Conservation (phyloP, 2,113 vertebrate species). For the Paramormyrops kingsleyae region DNA sequence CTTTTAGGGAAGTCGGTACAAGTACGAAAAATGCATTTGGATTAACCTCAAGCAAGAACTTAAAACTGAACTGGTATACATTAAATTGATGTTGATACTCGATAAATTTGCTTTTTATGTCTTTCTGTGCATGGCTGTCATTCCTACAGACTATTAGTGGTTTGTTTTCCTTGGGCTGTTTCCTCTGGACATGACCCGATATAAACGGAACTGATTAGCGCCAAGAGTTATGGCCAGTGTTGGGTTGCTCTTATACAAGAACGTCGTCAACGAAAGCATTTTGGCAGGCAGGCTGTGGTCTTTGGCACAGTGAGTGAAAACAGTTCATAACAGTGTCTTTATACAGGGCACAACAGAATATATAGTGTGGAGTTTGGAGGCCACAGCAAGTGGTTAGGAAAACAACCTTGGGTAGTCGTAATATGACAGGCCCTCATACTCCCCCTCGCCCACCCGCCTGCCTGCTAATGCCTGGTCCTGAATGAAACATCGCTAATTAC, state of each 20-base stretch:
- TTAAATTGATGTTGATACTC: background rate
- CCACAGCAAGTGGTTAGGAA: conserved; percentile 63
- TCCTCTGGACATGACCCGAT: conserved; percentile 42
- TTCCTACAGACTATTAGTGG: conserved; percentile 21
- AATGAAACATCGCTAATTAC: conserved; percentile 27
- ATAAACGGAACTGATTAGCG: conserved; percentile 47
- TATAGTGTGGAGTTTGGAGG: conserved; percentile 58
- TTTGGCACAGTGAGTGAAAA: conserved; percentile 58
- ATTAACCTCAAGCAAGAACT: background rate
- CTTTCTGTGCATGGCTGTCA: conserved; percentile 12
- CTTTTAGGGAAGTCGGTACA: background rate
- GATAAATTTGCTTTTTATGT: conserved; percentile 10
- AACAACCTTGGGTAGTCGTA: conserved; percentile 48
- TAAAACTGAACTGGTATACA: background rate
- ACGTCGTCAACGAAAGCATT: conserved; percentile 37
- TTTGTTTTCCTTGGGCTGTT: conserved; percentile 33
- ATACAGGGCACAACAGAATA: conserved; percentile 59
- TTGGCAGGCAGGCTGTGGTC: conserved; percentile 53
- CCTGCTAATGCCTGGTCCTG: conserved; percentile 12
- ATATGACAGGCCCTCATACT: conserved; percentile 32
- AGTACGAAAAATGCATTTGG: background rate
- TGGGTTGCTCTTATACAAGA: conserved; percentile 35
- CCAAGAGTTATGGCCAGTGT: conserved; percentile 36
- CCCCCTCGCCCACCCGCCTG: background rate
- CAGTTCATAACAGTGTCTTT: conserved; percentile 59